phyloP scores from a whole-genome alignment of 2,888 invertebrate genomes.

The Leucophenga maculata region DNA sequence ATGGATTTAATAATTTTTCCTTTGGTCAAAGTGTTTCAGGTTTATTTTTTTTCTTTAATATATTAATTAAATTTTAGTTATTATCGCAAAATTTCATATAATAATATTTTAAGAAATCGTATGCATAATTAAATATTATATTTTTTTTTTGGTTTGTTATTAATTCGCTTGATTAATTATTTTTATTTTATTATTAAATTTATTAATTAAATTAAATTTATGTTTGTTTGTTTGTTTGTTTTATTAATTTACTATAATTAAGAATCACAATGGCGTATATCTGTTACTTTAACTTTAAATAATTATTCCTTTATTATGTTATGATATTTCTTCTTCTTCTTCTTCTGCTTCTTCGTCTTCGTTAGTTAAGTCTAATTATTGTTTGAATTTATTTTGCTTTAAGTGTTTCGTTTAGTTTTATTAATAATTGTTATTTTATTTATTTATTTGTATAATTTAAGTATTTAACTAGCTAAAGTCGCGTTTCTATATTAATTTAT shows the following conservation, averaged over 20 bases:
- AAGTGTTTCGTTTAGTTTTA: slow-evolving; percentile 32
- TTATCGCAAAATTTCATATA: slow-evolving; percentile 33
- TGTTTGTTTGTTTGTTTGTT: slow-evolving; percentile 40
- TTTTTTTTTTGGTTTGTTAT: slow-evolving; percentile 24
- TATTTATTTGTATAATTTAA: slow-evolving; percentile 34
- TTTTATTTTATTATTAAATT: slow-evolving; percentile 27
- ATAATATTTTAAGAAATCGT: slow-evolving; percentile 34
- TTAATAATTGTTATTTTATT: slow-evolving; percentile 32
- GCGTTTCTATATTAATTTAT: slow-evolving; percentile 30
- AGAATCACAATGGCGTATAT: slow-evolving; percentile 71
- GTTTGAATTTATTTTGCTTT: slow-evolving; percentile 43
- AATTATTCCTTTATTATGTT: slow-evolving; percentile 41
- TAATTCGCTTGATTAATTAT: slow-evolving; percentile 8
- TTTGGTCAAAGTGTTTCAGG: not conserved
- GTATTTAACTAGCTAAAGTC: slow-evolving; percentile 16
- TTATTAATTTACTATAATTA: slow-evolving; percentile 63
- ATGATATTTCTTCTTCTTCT: slow-evolving; percentile 3
- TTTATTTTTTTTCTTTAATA: slow-evolving; percentile 22
- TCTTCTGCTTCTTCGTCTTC: slow-evolving; percentile 19
- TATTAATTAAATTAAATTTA: slow-evolving; percentile 34
- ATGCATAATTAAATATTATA: slow-evolving; percentile 23
- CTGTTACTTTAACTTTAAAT: slow-evolving; percentile 29
- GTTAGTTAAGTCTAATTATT: slow-evolving; percentile 50
- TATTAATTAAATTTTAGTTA: slow-evolving; percentile 33
- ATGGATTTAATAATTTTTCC: slow-evolving; percentile 16